Percentiles rank a stretch among this genome's conserved stretches.
Conservation (phyloP, 2,113 vertebrate genomes). For the Lonchura striata region DNA sequence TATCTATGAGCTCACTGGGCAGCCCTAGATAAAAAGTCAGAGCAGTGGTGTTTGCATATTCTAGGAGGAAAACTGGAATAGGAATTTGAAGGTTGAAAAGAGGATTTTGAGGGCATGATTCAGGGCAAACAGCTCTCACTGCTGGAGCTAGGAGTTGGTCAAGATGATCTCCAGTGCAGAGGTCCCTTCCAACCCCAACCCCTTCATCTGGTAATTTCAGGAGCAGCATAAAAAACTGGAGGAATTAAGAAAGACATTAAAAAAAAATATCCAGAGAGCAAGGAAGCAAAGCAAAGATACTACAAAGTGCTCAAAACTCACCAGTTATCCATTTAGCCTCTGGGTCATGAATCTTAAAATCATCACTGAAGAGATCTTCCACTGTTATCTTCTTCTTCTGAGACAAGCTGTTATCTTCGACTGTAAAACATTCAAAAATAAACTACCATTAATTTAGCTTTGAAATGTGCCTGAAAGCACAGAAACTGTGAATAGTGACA, state of each 20-base stretch:
- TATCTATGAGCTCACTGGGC: not conserved
- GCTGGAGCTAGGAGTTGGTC: not conserved
- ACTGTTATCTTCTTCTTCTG: slow-evolving; percentile 90
- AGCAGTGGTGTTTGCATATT: not conserved
- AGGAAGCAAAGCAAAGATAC: not conserved
- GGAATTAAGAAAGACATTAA: not conserved
- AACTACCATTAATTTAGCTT: not conserved
- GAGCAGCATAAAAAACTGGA: not conserved
- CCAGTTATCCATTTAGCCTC: slow-evolving; percentile 94
- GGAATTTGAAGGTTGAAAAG: not conserved
- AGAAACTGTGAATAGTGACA: not conserved
- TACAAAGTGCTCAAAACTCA: slow-evolving; percentile 59
- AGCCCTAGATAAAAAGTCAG: not conserved
- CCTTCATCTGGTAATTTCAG: not conserved
- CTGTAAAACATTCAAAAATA: slow-evolving; percentile 64
- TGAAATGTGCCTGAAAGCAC: not conserved
- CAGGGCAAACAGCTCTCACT: not conserved
- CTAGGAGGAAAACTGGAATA: not conserved
- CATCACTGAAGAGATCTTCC: slow-evolving; percentile 87
- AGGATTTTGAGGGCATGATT: not conserved
- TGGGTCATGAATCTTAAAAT: slow-evolving; percentile 89
- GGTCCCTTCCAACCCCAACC: not conserved
- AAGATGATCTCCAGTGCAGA: not conserved
- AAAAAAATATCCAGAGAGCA: not conserved
- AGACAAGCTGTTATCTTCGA: slow-evolving; percentile 90